Base-by-base conservation (phyloP, 2,797 vertebrate species). In the Mus caroli region DNA sequence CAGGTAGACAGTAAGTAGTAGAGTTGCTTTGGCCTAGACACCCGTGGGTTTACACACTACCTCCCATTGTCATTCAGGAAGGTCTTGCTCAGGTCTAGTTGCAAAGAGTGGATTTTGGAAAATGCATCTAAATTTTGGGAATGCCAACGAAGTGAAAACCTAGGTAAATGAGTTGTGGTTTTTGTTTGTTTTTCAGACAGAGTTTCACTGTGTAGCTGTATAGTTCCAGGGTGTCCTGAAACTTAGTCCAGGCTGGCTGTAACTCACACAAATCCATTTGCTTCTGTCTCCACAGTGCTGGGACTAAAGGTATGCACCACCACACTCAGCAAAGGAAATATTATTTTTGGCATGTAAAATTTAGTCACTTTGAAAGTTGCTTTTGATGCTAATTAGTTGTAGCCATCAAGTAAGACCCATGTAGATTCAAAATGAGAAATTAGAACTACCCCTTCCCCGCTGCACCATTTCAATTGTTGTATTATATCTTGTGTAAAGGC, bases 281-380 rank as follows among this genome's bases (percentile, higher is more conserved):
- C 43, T 34, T 46, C 40, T 67, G 43, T 31, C 60, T 85, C 19
- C 19, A 0, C 1, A 2, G 43, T 67, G 43, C 31, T 52, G 62
- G 62, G 19, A 67, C 20, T 85, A 67, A n/a, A 67, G 43, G 12
- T n/a, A 20, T 50, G 31, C 4, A 8, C 43, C 12, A 50, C 62
- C 4, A 24, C 43, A 67, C 60, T 84, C 40, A 34, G 82, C 40
- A 73, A 80, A 64, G 90, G 78, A 75, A 71, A 37, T 37, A 5
- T 87, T 88, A 69, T 94, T 90, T 97, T 92, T 62, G 52, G 17
- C 52, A 37, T 69, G 26, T 83, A 94, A 73, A 64, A 62, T 95
- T 75, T 62, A 94, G 82, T 84, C 19, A 85, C 90, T 87, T 95
- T 92, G 50, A 22, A 95, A 94, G 37, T 88, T 93, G 43, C 82